Percentiles rank a stretch among this genome's conserved stretches.
phyloP scores from a whole-genome alignment of 2,113 vertebrate genomes.

The Urocitellus parryii region DNA sequence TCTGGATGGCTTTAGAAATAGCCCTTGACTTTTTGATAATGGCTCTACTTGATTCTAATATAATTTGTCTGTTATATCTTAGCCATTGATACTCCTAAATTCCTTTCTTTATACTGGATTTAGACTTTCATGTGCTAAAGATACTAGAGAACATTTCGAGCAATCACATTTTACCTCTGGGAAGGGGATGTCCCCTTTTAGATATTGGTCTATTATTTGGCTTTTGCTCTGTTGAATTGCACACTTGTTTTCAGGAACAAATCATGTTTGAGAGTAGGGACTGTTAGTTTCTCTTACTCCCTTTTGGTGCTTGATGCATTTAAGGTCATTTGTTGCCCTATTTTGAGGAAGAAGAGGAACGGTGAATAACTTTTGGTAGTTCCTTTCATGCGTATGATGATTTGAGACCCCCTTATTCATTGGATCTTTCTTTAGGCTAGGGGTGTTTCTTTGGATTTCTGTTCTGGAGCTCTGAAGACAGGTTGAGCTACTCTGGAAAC shows the following conservation, averaged over 20 bases:
- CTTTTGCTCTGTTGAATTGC: neutral
- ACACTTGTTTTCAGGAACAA: conserved; percentile 33
- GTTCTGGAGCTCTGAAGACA: conserved; percentile 22
- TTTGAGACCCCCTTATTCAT: neutral
- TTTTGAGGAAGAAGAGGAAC: neutral
- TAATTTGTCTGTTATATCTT: neutral
- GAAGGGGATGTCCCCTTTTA: neutral
- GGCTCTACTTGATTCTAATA: neutral
- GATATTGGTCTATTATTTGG: neutral
- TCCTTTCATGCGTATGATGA: neutral
- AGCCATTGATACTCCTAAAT: neutral
- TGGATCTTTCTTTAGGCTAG: neutral
- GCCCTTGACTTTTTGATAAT: neutral
- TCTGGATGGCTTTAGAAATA: neutral
- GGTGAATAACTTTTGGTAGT: neutral
- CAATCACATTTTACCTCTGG: neutral
- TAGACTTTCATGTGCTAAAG: neutral
- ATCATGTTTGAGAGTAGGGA: neutral
- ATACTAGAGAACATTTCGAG: neutral
- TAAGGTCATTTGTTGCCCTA: neutral
- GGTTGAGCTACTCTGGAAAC: neutral
- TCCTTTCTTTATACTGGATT: neutral
- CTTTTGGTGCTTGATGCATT: neutral
- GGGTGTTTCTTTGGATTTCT: neutral
- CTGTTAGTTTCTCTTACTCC: neutral